Percentiles rank a stretch among this genome's conserved stretches.
phyloP scores from a whole-genome alignment of 2,113 vertebrate species.

The Cranoglanis bouderius region DNA sequence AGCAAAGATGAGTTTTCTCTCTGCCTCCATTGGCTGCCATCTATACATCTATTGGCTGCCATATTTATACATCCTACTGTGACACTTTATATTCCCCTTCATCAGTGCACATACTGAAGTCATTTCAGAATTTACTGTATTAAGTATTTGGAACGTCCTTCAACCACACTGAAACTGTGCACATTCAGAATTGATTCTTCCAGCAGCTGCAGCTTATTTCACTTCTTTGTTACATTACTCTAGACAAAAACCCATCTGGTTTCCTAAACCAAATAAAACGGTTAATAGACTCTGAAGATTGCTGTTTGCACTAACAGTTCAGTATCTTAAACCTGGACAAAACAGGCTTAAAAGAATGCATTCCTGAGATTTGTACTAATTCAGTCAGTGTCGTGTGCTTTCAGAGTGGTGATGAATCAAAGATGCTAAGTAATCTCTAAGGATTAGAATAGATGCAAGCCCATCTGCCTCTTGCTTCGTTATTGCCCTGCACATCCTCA shows the following conservation, averaged over 20 bases:
- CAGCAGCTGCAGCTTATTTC: neutral
- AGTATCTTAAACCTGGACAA: neutral
- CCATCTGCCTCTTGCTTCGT: conserved; percentile 16
- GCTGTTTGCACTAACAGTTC: neutral
- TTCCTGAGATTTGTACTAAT: conserved; percentile 23
- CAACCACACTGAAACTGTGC: neutral
- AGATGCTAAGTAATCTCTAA: conserved; percentile 1
- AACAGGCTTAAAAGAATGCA: neutral
- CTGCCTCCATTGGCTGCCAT: neutral
- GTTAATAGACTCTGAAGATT: neutral
- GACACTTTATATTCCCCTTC: neutral
- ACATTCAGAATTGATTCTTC: neutral
- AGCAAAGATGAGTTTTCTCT: conserved; percentile 11
- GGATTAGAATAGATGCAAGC: conserved; percentile 29
- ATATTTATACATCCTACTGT: neutral
- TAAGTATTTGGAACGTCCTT: neutral
- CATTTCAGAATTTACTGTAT: neutral
- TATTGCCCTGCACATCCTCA: conserved; percentile 16
- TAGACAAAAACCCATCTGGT: neutral
- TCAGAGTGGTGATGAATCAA: conserved; percentile 24
- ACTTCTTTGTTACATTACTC: neutral
- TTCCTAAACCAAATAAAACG: neutral
- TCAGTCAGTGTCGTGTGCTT: conserved; percentile 24
- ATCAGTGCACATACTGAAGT: conserved; percentile 9
- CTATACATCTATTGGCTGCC: neutral